A percentile compares a stretch with the other conserved stretches of the same genome.
Evolutionary conservation across 2,888 invertebrate species (phyloP).

Genomic region (Amphimallon solstitiale): DNA sequence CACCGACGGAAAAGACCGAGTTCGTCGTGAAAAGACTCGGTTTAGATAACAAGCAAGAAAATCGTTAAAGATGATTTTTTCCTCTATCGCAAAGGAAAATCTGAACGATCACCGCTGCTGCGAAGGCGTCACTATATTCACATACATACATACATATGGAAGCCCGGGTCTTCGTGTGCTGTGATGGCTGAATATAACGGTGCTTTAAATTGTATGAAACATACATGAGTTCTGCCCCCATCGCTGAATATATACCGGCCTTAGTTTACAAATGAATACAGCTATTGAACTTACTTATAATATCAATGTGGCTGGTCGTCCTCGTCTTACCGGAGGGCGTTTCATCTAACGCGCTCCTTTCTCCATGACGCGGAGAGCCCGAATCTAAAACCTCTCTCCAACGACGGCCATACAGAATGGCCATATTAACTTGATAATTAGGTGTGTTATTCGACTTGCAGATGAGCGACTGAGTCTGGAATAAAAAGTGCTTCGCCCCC

Average conservation of each 20-base stretch:
- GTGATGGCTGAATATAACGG: conserved; percentile 40
- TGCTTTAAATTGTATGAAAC: conserved; percentile 70
- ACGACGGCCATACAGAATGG: conserved; percentile 74
- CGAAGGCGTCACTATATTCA: conserved; percentile 44
- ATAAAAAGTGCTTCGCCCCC: conserved; percentile 77
- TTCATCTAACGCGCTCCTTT: conserved; percentile 57
- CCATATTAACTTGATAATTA: conserved; percentile 93
- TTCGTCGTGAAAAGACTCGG: conserved; percentile 1
- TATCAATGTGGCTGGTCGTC: conserved; percentile 70
- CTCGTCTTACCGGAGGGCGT: conserved; percentile 52
- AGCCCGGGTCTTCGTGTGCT: conserved; percentile 1
- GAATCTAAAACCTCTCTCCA: conserved; percentile 65
- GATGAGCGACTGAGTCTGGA: conserved; percentile 80
- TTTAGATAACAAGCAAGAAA: neutral
- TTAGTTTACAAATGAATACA: conserved; percentile 77
- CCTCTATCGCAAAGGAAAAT: conserved; percentile 2
- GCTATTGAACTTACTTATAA: conserved; percentile 78
- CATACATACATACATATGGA: conserved; percentile 12
- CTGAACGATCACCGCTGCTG: conserved; percentile 5
- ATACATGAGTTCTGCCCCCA: conserved; percentile 67
- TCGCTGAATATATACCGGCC: conserved; percentile 63
- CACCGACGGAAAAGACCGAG: conserved; percentile 41
- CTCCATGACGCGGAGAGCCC: conserved; percentile 62
- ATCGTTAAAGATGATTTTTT: conserved; percentile 10
- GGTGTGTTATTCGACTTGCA: conserved; percentile 90